These are phyloP conservation scores for Chloroclystis v-ata DNA, from an alignment of 2,888 invertebrate species.

Conservation along the genomic window DNA sequence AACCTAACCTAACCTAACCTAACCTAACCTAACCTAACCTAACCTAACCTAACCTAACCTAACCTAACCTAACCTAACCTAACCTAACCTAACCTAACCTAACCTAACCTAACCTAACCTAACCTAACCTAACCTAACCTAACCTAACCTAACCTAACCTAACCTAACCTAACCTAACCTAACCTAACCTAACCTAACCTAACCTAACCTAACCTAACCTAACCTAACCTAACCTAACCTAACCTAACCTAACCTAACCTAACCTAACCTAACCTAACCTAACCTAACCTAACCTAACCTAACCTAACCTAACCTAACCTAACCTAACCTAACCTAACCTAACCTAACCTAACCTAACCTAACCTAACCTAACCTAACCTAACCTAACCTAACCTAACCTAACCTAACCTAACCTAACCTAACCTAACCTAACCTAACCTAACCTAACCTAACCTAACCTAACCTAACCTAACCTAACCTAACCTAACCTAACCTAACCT, in stretches of 20 bases:
- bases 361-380: slow-evolving; percentile 26
- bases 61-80: slow-evolving; percentile 21
- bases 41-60: slow-evolving; percentile 24
- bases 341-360: slow-evolving; percentile 29
- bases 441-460: slow-evolving; percentile 25
- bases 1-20: slow-evolving; percentile 29
- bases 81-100: slow-evolving; percentile 24
- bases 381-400: slow-evolving; percentile 24
- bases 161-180: slow-evolving; percentile 27
- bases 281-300: too few relatives aligned
- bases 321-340: slow-evolving; percentile 28
- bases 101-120: slow-evolving; percentile 25
- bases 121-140: slow-evolving; percentile 27
- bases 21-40: slow-evolving; percentile 26
- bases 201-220: slow-evolving; percentile 19
- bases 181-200: slow-evolving; percentile 18
- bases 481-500: slow-evolving; percentile 27
- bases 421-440: slow-evolving; percentile 24
- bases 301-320: slow-evolving; percentile 11
- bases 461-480: slow-evolving; percentile 27
- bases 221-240: too few relatives aligned
- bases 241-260: too few relatives aligned
- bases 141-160: slow-evolving; percentile 27
- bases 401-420: slow-evolving; percentile 21
- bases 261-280: not conserved